These are phyloP conservation scores for Sphinx pinastri DNA, from an alignment of 2,888 invertebrate genomes.

Conservation along the genomic window DNA sequence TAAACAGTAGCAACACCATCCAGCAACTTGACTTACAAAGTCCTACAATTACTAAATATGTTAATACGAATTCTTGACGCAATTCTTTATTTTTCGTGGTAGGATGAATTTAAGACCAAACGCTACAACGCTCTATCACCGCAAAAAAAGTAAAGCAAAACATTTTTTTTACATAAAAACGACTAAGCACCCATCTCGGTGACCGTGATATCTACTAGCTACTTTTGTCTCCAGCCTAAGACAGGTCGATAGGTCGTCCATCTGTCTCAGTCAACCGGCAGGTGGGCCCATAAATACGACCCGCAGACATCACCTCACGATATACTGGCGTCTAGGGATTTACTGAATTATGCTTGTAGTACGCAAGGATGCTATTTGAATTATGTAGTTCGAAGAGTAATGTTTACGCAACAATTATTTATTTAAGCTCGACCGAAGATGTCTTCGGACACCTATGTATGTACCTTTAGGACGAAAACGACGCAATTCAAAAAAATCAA, in stretches of 20 bases:
- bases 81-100: too few species aligned
- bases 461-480: too few species aligned
- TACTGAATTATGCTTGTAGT: constrained; percentile 38
- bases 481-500: too few species aligned
- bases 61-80: too few species aligned
- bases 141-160: too few species aligned
- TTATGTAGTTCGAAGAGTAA: constrained; percentile 21
- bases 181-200: too few species aligned
- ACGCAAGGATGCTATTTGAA: constrained; percentile 24
- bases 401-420: constrained; percentile 13
- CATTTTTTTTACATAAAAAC: too few species aligned
- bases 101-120: too few species aligned
- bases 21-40: too few species aligned
- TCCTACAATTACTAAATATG: too few species aligned
- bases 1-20: too few species aligned
- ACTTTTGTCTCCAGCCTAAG: constrained; percentile 24
- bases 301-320: constrained; percentile 46
- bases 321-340: constrained; percentile 41
- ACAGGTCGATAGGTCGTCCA: constrained; percentile 46
- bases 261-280: constrained; percentile 51
- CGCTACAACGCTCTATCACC: too few species aligned
- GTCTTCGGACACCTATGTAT: background rate
- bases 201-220: background rate
- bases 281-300: constrained; percentile 52
- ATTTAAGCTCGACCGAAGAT: background rate